Percentiles rank a stretch among this genome's conserved stretches.
phyloP scores from a whole-genome alignment of 2,888 invertebrate species.

The Synanthedon myopaeformis region DNA sequence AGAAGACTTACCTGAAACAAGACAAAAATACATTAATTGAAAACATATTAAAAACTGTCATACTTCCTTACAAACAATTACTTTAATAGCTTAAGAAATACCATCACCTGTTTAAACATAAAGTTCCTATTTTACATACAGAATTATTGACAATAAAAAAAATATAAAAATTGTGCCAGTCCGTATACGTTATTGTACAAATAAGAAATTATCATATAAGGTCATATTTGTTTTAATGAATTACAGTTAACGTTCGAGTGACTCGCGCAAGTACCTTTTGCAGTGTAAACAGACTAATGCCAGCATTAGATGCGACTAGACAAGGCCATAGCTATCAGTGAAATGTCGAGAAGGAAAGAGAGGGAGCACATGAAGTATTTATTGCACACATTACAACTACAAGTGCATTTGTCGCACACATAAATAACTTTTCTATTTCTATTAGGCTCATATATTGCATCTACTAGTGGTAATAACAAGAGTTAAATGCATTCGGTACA shows the following conservation, averaged over 20 bases:
- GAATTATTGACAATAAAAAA: too few species aligned
- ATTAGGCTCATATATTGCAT: constrained; percentile 19
- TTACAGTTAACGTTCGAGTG: constrained; percentile 1
- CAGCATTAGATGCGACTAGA: constrained; percentile 71
- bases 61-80: too few species aligned
- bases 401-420: constrained; percentile 61
- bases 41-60: too few species aligned
- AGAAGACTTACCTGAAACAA: too few species aligned
- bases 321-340: constrained; percentile 70
- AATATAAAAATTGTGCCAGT: too few species aligned
- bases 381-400: constrained; percentile 62
- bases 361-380: constrained; percentile 61
- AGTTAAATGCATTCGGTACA: constrained; percentile 6
- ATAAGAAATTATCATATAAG: neutral
- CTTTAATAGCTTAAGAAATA: too few species aligned
- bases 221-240: neutral
- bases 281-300: constrained; percentile 56
- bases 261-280: constrained; percentile 8
- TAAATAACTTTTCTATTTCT: constrained; percentile 57
- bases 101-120: too few species aligned
- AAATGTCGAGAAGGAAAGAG: constrained; percentile 70
- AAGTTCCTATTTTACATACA: too few species aligned
- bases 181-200: too few species aligned
- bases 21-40: too few species aligned
- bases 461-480: constrained; percentile 36